A percentile compares a stretch with the other conserved stretches of the same genome.
phyloP scores from a whole-genome alignment of 2,113 vertebrate genomes.

The Astur gentilis region DNA sequence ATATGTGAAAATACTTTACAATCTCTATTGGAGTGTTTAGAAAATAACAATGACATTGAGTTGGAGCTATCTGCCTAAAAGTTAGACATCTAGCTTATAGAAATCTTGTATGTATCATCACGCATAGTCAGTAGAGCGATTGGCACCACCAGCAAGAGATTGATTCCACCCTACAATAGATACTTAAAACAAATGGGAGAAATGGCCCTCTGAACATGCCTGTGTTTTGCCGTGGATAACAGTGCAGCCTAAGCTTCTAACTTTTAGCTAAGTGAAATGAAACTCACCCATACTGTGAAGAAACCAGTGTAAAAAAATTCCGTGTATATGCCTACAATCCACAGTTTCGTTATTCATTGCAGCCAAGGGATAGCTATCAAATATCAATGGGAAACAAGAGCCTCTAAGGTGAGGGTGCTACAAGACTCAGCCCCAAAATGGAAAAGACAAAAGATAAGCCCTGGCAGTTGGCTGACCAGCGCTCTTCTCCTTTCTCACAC shows the following conservation, averaged over 20 bases:
- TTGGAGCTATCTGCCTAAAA: background rate
- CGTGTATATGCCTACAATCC: background rate
- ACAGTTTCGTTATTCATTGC: background rate
- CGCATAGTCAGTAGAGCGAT: background rate
- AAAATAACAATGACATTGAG: background rate
- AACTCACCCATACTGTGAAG: background rate
- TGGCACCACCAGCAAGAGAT: background rate
- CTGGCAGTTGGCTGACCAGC: background rate
- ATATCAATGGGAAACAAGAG: background rate
- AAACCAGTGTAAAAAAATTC: background rate
- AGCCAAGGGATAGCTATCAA: background rate
- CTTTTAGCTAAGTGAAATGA: background rate
- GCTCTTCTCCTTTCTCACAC: background rate
- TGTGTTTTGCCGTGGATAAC: background rate
- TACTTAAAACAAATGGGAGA: background rate
- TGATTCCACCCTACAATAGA: background rate
- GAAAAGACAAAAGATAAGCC: background rate
- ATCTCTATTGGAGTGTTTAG: background rate
- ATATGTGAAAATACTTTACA: background rate
- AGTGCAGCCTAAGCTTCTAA: background rate
- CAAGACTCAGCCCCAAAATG: background rate
- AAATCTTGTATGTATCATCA: background rate
- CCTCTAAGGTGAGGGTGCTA: background rate
- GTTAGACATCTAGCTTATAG: background rate
- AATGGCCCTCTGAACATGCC: background rate